Conservation (phyloP, 2,888 invertebrate species). For the Mellilla xanthometata region DNA sequence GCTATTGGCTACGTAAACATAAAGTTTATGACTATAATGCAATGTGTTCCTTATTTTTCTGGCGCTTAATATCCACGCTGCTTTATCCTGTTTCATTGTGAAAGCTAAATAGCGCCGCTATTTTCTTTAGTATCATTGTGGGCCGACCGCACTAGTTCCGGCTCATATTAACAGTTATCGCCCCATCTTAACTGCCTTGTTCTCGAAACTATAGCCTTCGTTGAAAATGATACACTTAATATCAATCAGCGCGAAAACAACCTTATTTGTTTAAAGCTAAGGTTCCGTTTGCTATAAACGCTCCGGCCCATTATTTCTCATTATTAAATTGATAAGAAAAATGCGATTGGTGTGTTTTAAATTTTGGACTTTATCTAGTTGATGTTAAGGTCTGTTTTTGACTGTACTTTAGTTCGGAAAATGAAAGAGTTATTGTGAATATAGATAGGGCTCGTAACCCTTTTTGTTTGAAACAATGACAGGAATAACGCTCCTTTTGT, state of each 20-base stretch:
- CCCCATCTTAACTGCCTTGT: slow-evolving; percentile 75
- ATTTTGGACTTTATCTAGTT: slow-evolving; percentile 44
- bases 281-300: slow-evolving; percentile 34
- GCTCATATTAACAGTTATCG: slow-evolving; percentile 80
- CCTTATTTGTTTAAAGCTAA: slow-evolving; percentile 41
- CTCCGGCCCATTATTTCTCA: slow-evolving; percentile 59
- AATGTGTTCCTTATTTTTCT: too few species aligned
- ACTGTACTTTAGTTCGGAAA: slow-evolving; percentile 18
- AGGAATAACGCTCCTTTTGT: slow-evolving; percentile 36
- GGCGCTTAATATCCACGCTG: too few species aligned
- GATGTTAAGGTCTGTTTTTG: slow-evolving; percentile 32
- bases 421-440: slow-evolving; percentile 43
- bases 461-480: slow-evolving; percentile 41
- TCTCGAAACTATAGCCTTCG: slow-evolving; percentile 73
- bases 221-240: slow-evolving; percentile 73
- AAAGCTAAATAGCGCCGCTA: slow-evolving; percentile 60
- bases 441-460: slow-evolving; percentile 35
- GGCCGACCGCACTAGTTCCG: slow-evolving; percentile 63
- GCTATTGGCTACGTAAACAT: too few species aligned
- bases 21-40: too few species aligned
- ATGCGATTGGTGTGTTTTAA: slow-evolving; percentile 41
- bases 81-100: slow-evolving; percentile 38
- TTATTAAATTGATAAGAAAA: slow-evolving; percentile 78
- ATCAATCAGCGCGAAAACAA: slow-evolving; percentile 46
- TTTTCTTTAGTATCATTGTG: slow-evolving; percentile 58